Percentiles rank a stretch among this genome's conserved stretches.
Evolutionary conservation across 1,140 invertebrate genomes (phyloP).

Genomic region (Brachionus paranguensis): DNA sequence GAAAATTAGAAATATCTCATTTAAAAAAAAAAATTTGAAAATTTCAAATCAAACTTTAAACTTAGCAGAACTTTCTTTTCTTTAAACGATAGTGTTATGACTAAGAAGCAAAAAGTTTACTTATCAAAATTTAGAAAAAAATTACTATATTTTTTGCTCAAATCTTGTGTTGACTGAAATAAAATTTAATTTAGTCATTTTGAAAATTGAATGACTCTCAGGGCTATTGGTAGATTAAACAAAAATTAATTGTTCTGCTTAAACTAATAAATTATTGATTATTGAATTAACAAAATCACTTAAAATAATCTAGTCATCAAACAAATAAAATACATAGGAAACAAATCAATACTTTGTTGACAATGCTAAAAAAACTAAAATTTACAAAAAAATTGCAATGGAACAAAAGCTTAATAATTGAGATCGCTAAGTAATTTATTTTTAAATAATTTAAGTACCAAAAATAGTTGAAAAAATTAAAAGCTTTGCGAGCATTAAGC

Average conservation of each 20-base stretch:
- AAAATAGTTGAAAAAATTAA: too few relatives aligned
- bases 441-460: too few relatives aligned
- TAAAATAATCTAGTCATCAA: constrained; percentile 1
- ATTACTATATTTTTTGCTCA: neutral
- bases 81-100: neutral
- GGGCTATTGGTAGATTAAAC: neutral
- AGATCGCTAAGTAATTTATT: too few relatives aligned
- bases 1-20: neutral
- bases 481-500: too few relatives aligned
- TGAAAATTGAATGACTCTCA: neutral
- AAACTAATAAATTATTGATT: constrained; percentile 3
- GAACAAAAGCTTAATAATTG: too few relatives aligned
- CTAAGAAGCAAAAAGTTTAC: neutral
- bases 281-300: neutral
- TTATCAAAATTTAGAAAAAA: neutral
- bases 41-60: too few relatives aligned
- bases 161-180: neutral
- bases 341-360: neutral
- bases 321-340: neutral
- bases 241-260: neutral
- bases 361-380: neutral
- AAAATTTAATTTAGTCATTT: neutral
- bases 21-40: neutral
- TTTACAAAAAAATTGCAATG: neutral
- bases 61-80: neutral